These are phyloP conservation scores for Pao palembangensis DNA, from an alignment of 2,113 vertebrate genomes.

Conservation along the genomic window DNA sequence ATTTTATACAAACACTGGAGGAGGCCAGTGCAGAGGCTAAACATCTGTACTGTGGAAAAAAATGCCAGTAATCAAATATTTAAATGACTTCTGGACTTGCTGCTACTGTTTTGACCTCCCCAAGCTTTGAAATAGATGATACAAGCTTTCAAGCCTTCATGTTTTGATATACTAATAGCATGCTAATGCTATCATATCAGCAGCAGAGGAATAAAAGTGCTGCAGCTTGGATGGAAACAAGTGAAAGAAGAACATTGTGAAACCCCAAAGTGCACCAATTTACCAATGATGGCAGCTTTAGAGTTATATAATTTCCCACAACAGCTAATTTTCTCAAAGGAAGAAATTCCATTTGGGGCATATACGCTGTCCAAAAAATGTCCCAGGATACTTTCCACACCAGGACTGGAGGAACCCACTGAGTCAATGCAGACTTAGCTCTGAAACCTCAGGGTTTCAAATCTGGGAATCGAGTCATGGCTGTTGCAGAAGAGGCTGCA, in stretches of 20 bases:
- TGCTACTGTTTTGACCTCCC: not conserved
- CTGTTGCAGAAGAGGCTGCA: conserved; percentile 56
- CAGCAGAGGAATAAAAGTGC: conserved; percentile 48
- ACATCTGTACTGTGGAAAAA: no score
- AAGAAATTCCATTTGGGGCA: conserved; percentile 17
- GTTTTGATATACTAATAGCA: conserved; percentile 23
- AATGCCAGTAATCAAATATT: no score
- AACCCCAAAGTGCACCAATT: conserved; percentile 9
- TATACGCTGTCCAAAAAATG: not conserved
- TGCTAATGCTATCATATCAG: conserved; percentile 66
- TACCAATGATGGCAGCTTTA: conserved; percentile 22
- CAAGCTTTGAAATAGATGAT: conserved; percentile 7
- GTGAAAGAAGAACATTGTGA: conserved; percentile 35
- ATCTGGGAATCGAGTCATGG: conserved; percentile 36
- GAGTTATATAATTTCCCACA: conserved; percentile 27
- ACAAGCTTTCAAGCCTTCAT: no score
- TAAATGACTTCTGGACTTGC: no score
- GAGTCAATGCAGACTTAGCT: conserved; percentile 9
- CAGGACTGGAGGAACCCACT: not conserved
- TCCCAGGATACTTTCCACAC: conserved; percentile 25
- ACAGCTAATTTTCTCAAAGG: conserved; percentile 15
- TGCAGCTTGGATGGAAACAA: conserved; percentile 29
- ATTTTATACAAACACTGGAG: not conserved
- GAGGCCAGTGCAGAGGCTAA: not conserved
- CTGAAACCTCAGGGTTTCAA: conserved; percentile 25